Percentiles rank a stretch among this genome's conserved stretches.
Conservation (phyloP, 2,888 invertebrate species). For the Zonitis immaculata region DNA sequence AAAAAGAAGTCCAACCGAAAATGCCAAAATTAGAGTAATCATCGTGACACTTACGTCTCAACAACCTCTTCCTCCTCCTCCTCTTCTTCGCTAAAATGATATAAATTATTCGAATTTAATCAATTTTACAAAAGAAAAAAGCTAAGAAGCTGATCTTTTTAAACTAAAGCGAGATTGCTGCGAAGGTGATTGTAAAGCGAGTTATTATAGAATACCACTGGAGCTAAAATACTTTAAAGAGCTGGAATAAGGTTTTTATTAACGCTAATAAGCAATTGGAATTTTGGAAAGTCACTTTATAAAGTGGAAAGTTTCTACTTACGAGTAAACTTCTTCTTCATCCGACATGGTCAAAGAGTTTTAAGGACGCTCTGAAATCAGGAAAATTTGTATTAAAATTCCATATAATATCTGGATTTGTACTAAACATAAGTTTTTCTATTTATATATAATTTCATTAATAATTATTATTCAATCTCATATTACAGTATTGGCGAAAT, state of each 20-base stretch:
- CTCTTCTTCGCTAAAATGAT: conserved; percentile 59
- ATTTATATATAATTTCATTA: no score
- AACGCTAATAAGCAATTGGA: no score
- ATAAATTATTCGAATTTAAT: conserved; percentile 35
- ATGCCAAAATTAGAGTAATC: neutral
- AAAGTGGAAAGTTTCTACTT: no score
- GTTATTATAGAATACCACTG: no score
- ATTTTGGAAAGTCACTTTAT: no score
- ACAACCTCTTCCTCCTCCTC: conserved; percentile 76
- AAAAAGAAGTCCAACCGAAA: neutral
- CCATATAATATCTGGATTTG: no score
- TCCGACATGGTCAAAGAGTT: conserved; percentile 80
- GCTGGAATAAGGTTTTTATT: no score
- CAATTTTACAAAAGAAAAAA: conserved; percentile 8
- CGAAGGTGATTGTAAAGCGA: no score
- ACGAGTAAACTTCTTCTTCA: conserved; percentile 92
- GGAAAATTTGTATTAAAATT: conserved; percentile 23
- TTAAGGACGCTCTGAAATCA: conserved; percentile 57
- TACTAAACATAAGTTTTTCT: no score
- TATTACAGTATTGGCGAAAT: no score
- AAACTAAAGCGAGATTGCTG: neutral
- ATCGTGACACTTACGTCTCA: conserved; percentile 62
- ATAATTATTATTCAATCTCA: no score
- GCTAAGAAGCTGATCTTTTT: conserved; percentile 8
- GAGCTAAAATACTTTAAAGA: no score